A percentile compares a stretch with the other conserved stretches of the same genome.
These are phyloP conservation scores for Gorsachius goisagi DNA, from an alignment of 2,113 vertebrate species.

Conservation along the genomic window DNA sequence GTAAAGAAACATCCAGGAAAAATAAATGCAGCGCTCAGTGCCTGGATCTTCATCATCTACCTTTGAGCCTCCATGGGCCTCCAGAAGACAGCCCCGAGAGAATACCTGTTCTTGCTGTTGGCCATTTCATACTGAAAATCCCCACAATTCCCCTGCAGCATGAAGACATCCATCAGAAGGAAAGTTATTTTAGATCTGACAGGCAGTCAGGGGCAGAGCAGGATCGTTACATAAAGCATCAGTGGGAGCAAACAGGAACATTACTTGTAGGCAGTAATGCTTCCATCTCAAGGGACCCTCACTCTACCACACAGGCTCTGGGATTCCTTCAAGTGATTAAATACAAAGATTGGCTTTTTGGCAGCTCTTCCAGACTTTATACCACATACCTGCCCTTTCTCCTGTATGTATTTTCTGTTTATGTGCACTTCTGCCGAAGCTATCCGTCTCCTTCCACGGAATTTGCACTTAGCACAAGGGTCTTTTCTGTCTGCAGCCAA, in stretches of 20 bases:
- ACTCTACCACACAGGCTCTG: background rate
- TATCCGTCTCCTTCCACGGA: background rate
- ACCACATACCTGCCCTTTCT: background rate
- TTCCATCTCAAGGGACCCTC: background rate
- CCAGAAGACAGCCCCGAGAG: background rate
- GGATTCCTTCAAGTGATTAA: background rate
- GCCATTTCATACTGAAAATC: background rate
- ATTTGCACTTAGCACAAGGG: background rate
- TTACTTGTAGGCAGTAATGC: background rate
- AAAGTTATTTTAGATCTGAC: conserved; percentile 20
- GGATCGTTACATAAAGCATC: conserved; percentile 47
- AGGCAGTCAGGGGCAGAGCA: conserved; percentile 27
- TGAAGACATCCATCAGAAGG: background rate
- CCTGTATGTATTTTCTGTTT: background rate
- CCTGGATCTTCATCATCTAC: background rate
- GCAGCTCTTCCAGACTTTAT: background rate
- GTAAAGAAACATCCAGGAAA: background rate
- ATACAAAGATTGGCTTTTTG: background rate
- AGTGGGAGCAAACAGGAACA: conserved; percentile 36
- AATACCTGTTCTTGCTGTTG: background rate
- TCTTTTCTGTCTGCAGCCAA: background rate
- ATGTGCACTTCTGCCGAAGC: background rate
- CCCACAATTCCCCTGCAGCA: background rate
- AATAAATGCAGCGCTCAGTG: background rate
- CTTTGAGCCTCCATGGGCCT: background rate